phyloP scores from a whole-genome alignment of 2,888 invertebrate genomes.

The Machimus atricapillus region DNA sequence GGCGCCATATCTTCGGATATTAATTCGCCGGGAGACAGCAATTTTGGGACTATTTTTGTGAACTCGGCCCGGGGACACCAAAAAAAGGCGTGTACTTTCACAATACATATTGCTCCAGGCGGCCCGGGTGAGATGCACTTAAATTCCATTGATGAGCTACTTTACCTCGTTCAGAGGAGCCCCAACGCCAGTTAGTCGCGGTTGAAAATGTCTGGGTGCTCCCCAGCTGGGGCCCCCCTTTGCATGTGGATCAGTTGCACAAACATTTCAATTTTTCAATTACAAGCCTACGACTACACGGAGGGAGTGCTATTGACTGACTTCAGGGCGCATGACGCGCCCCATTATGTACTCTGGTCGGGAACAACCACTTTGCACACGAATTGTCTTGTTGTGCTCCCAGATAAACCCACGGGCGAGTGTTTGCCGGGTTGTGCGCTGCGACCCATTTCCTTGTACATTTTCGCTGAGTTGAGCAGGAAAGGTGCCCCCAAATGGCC shows the following conservation, averaged over 20 bases:
- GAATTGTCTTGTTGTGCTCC: slow-evolving; percentile 32
- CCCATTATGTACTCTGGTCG: slow-evolving; percentile 42
- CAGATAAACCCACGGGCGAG: slow-evolving; percentile 31
- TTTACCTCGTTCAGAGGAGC: neutral
- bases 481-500: slow-evolving; percentile 8
- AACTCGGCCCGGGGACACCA: neutral
- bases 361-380: slow-evolving; percentile 27
- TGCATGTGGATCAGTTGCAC: slow-evolving; percentile 52
- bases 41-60: neutral
- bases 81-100: neutral
- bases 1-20: neutral
- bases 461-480: slow-evolving; percentile 24
- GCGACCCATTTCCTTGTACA: slow-evolving; percentile 37
- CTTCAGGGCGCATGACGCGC: slow-evolving; percentile 51
- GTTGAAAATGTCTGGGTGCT: neutral
- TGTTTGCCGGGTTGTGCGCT: slow-evolving; percentile 14
- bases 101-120: neutral
- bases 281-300: slow-evolving; percentile 51
- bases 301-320: slow-evolving; percentile 52
- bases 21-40: neutral
- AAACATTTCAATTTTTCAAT: slow-evolving; percentile 53
- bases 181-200: neutral
- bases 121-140: neutral
- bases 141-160: slow-evolving; percentile 28
- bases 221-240: slow-evolving; percentile 35